Conservation (phyloP, 2,888 invertebrate species). For the Sinelater perroti region DNA sequence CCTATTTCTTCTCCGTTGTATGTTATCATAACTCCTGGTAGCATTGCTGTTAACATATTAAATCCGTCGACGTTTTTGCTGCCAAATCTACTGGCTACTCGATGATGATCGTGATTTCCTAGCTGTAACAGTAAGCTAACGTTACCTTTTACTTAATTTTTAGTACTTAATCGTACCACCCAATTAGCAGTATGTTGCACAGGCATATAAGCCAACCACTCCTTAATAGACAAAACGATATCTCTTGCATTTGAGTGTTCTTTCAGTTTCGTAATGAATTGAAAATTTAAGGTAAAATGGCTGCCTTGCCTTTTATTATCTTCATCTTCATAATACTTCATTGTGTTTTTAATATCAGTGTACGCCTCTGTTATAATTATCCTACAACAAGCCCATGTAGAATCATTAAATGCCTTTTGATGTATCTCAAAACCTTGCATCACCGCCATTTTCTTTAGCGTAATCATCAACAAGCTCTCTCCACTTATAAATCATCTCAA, state of each 20-base stretch:
- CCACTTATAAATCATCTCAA: slow-evolving; percentile 73
- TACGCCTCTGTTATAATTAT: slow-evolving; percentile 84
- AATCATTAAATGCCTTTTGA: not conserved
- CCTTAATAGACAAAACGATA: slow-evolving; percentile 69
- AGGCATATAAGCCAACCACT: slow-evolving; percentile 73
- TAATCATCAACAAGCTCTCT: slow-evolving; percentile 69
- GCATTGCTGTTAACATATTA: slow-evolving; percentile 81
- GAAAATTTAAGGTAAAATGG: slow-evolving; percentile 83
- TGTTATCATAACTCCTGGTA: slow-evolving; percentile 86
- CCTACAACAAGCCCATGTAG: slow-evolving; percentile 50
- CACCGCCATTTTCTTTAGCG: slow-evolving; percentile 54
- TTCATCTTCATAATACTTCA: slow-evolving; percentile 71
- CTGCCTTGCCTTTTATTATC: slow-evolving; percentile 63
- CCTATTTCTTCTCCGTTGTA: slow-evolving; percentile 91
- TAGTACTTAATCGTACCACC: slow-evolving; percentile 66
- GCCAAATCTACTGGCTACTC: slow-evolving; percentile 76
- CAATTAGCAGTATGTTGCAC: slow-evolving; percentile 72
- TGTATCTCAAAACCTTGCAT: slow-evolving; percentile 50
- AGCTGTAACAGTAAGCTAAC: slow-evolving; percentile 55
- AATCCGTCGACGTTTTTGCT: slow-evolving; percentile 77
- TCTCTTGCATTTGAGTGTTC: slow-evolving; percentile 68
- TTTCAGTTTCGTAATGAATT: slow-evolving; percentile 70
- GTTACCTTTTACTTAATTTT: not conserved
- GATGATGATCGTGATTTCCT: slow-evolving; percentile 80
- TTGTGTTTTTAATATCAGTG: slow-evolving; percentile 66